These are phyloP conservation scores for Clepsis dumicolana DNA, from an alignment of 2,888 invertebrate genomes.

Conservation along the genomic window DNA sequence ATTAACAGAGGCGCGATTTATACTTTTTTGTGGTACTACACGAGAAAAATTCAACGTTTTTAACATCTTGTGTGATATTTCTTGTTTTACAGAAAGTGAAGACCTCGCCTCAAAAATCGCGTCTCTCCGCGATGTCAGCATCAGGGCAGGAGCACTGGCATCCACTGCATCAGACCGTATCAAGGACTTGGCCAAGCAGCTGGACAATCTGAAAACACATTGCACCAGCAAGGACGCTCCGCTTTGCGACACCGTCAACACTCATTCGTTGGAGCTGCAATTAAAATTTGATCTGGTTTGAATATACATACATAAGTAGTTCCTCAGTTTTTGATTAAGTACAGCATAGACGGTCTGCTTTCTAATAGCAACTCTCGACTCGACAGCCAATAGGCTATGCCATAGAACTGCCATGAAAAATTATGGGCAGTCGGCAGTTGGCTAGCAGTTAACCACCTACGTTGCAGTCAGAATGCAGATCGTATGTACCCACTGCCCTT, in stretches of 20 bases:
- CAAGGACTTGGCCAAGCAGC: constrained; percentile 85
- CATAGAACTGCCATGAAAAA: too few relatives aligned
- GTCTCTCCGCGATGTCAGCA: constrained; percentile 84
- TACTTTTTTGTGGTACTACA: too few relatives aligned
- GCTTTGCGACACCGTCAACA: constrained; percentile 91
- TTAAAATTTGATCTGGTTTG: constrained; percentile 87
- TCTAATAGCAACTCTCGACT: too few relatives aligned
- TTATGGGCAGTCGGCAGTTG: too few relatives aligned
- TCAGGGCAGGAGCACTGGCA: constrained; percentile 83
- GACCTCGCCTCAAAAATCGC: constrained; percentile 86
- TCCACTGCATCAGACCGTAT: constrained; percentile 86
- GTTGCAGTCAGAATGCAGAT: too few relatives aligned
- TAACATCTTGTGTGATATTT: too few relatives aligned
- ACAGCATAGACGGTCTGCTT: too few relatives aligned
- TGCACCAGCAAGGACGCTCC: constrained; percentile 90
- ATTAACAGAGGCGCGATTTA: too few relatives aligned
- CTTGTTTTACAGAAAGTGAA: constrained; percentile 80
- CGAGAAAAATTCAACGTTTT: too few relatives aligned
- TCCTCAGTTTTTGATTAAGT: not conserved
- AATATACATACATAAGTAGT: not conserved
- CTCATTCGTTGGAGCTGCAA: constrained; percentile 88
- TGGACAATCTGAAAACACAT: constrained; percentile 87
- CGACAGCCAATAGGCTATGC: too few relatives aligned
- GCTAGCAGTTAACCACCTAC: too few relatives aligned
- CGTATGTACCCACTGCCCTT: too few relatives aligned